phyloP scores from a whole-genome alignment of 1,140 invertebrate species.

The Ectropis grisescens region DNA sequence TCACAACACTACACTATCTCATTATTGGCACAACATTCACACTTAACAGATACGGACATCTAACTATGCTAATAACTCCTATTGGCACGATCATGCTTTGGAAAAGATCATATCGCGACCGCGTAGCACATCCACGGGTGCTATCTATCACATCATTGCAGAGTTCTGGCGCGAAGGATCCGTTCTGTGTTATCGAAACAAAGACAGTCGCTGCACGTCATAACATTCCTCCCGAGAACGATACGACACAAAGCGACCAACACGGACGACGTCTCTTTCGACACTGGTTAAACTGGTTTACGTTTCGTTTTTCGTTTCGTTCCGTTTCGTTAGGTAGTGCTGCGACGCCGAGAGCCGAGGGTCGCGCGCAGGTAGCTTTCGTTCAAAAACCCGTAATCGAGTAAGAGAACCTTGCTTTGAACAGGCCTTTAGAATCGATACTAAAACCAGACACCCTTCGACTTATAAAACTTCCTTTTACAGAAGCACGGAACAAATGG shows the following conservation, averaged over 20 bases:
- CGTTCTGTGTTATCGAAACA: constrained; percentile 54
- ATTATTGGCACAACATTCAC: constrained; percentile 67
- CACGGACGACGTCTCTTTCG: constrained; percentile 3
- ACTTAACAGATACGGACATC: constrained; percentile 60
- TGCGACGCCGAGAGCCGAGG: no score
- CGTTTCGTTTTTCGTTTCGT: no score
- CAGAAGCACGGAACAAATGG: constrained; percentile 17
- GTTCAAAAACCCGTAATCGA: no score
- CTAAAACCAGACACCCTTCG: no score
- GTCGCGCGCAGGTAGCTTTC: no score
- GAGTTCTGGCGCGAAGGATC: constrained; percentile 23
- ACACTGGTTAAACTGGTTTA: no score
- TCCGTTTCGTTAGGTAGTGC: no score
- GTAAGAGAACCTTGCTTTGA: no score
- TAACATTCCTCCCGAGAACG: constrained; percentile 45
- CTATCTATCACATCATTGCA: constrained; percentile 50
- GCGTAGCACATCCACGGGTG: constrained; percentile 16
- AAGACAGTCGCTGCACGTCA: constrained; percentile 64
- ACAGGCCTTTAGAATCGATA: no score
- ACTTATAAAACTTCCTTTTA: no score
- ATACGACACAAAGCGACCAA: constrained; percentile 12
- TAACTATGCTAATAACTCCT: constrained; percentile 61
- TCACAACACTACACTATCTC: constrained; percentile 68
- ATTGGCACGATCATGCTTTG: constrained; percentile 66
- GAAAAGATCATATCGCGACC: constrained; percentile 45